Base-by-base conservation (phyloP, 2,888 invertebrate genomes). In the Bombylius discolor region DNA sequence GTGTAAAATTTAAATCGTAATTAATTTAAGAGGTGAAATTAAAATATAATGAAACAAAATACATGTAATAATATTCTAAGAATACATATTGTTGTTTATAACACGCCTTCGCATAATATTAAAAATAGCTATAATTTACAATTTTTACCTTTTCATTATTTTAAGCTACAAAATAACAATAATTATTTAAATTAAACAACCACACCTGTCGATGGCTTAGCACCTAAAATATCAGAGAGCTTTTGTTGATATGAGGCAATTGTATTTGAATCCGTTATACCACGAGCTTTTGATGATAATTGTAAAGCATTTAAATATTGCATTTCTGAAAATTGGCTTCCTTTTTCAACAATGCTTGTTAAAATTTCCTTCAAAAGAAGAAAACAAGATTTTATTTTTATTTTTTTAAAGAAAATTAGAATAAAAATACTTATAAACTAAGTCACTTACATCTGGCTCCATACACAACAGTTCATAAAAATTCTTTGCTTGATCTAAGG, bases 231-330 rank as follows among this genome's bases (percentile, higher is more conserved):
- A 65, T 90, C 87, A 4, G 89, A 86, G 48, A 96, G 79, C 63
- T 87, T 83, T 69, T 87, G 84, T 62, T 93, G 79, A 65, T 88
- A 84, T 56, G 80, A 79, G 63, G 79, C 80, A 65, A 87, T 79
- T 49, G 79, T 78, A 50, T 77, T 76, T 36, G 77, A 70, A 33
- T 81, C 75, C 39, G 78, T 73, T 44, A 76, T 75, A 45, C 71
- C 71, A 42, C 79, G 80, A 11, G 77, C 81, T 70, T 79, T 84
- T 66, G 79, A 88, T 67, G 82, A 87, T 62, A 92, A 79, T 66
- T 88, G 86, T 68, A 93, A 80, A 45, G 91, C 87, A 71, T 89
- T 88, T 69, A 87, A 81, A 70, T 95, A 92, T 71, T 96, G 94
- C 65, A 89, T 76, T 70, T 90, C 88, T 0, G 87, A 85, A 74